Evolutionary conservation across 2,797 vertebrate genomes (phyloP).

Genomic region (Coranthus polyacanthus): DNA sequence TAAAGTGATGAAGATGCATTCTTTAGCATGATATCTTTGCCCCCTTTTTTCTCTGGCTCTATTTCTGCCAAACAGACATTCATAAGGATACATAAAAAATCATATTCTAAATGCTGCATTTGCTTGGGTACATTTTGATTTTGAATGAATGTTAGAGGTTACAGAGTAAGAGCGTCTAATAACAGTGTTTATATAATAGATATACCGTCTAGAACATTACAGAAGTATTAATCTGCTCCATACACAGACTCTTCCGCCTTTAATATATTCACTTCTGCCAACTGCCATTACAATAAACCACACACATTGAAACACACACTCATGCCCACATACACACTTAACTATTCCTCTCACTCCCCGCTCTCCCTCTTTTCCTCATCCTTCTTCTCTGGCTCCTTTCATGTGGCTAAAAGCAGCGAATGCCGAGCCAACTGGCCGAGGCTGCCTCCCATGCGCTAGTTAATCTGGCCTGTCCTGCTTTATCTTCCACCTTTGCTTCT

Average conservation of each 20-base stretch:
- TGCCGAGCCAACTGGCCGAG: conserved; percentile 51
- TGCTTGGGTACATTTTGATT: neutral
- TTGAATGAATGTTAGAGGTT: conserved; percentile 14
- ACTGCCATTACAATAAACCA: conserved; percentile 5
- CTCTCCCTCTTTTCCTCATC: conserved; percentile 30
- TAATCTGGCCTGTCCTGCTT: conserved; percentile 69
- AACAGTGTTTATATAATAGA: conserved; percentile 14
- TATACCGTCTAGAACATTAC: neutral
- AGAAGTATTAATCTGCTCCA: conserved; percentile 1
- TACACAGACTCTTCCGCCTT: neutral
- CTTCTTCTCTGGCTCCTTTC: conserved; percentile 40
- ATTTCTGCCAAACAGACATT: conserved; percentile 9
- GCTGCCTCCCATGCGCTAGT: conserved; percentile 55
- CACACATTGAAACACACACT: conserved; percentile 4
- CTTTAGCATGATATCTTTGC: conserved; percentile 31
- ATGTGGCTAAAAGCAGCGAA: conserved; percentile 58
- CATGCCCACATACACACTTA: conserved; percentile 15
- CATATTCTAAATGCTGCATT: conserved; percentile 5
- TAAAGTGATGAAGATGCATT: conserved; percentile 43
- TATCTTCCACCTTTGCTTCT: conserved; percentile 74
- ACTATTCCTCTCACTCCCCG: conserved; percentile 34
- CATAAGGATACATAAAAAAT: neutral
- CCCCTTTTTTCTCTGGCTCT: conserved; percentile 9
- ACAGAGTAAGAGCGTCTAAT: conserved; percentile 7
- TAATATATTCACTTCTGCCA: conserved; percentile 25